These are phyloP conservation scores for Perithous albicinctus DNA, from an alignment of 2,888 invertebrate genomes.

Conservation along the genomic window DNA sequence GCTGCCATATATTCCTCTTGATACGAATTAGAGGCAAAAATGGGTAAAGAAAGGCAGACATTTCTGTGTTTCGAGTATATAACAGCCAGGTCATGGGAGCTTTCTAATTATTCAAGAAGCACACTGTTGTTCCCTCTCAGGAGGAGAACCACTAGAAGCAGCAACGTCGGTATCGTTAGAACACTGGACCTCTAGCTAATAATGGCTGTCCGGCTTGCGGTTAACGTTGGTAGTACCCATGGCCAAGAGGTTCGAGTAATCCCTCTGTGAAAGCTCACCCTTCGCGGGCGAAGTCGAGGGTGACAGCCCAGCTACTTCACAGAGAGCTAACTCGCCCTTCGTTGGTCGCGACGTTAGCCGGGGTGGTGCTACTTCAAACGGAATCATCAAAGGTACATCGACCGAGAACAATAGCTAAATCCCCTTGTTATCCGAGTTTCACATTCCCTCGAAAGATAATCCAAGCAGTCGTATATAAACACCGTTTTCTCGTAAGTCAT, in stretches of 20 bases:
- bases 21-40: slow-evolving; percentile 25
- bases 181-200: slow-evolving; percentile 76
- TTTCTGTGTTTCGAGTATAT: slow-evolving; percentile 65
- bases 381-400: slow-evolving; percentile 83
- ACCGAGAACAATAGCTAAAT: slow-evolving; percentile 78
- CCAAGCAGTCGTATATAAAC: slow-evolving; percentile 40
- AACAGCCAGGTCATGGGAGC: slow-evolving; percentile 65
- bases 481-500: slow-evolving; percentile 24
- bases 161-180: slow-evolving; percentile 59
- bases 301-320: slow-evolving; percentile 75
- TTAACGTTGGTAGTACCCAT: slow-evolving; percentile 76
- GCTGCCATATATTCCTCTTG: slow-evolving; percentile 7
- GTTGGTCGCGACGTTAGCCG: slow-evolving; percentile 66
- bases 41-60: slow-evolving; percentile 42
- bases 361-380: slow-evolving; percentile 79
- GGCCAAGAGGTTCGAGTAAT: slow-evolving; percentile 80
- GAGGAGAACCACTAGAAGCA: slow-evolving; percentile 56
- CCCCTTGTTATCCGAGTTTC: slow-evolving; percentile 75
- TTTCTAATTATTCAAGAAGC: slow-evolving; percentile 78
- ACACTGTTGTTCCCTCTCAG: slow-evolving; percentile 50
- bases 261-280: slow-evolving; percentile 81
- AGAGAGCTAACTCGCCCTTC: slow-evolving; percentile 45
- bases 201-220: slow-evolving; percentile 83
- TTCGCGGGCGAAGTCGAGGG: slow-evolving; percentile 77
- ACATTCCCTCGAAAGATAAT: slow-evolving; percentile 66